A percentile compares a stretch with the other conserved stretches of the same genome.
phyloP scores from a whole-genome alignment of 2,113 vertebrate species.

The Dasyprocta punctata region DNA sequence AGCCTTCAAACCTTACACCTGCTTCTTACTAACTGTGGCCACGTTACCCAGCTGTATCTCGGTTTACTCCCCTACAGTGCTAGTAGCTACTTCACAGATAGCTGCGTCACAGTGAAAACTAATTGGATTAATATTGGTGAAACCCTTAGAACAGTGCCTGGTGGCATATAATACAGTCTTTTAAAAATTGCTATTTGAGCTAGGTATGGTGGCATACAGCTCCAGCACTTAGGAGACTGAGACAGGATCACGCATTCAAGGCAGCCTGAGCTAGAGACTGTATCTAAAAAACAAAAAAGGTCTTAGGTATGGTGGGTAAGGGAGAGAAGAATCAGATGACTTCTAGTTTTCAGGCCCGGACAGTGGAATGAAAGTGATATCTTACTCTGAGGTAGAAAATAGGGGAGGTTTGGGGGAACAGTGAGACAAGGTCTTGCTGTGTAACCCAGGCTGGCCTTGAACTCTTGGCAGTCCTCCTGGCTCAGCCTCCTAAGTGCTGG shows the following conservation, averaged over 20 bases:
- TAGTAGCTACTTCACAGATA: slow-evolving; percentile 10
- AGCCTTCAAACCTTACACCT: neutral
- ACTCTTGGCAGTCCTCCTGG: neutral
- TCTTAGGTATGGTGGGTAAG: neutral
- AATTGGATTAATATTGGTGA: neutral
- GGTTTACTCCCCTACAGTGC: neutral
- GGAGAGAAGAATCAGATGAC: neutral
- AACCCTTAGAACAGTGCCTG: slow-evolving; percentile 10
- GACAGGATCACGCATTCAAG: neutral
- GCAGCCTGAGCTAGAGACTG: neutral
- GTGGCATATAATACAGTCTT: neutral
- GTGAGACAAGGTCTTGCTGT: neutral
- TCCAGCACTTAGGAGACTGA: neutral
- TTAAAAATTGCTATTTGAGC: neutral
- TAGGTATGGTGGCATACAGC: neutral
- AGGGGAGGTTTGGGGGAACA: neutral
- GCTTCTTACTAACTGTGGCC: neutral
- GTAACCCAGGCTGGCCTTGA: neutral
- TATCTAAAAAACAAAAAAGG: neutral
- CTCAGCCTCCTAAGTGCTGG: neutral
- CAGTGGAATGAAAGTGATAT: neutral
- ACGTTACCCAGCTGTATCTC: neutral
- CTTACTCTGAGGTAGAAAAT: neutral
- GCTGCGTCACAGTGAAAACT: neutral
- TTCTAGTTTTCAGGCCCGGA: neutral